A percentile compares a stretch with the other conserved stretches of the same genome.
Conservation (phyloP, 2,888 invertebrate species). For the Nycteola revayana region DNA sequence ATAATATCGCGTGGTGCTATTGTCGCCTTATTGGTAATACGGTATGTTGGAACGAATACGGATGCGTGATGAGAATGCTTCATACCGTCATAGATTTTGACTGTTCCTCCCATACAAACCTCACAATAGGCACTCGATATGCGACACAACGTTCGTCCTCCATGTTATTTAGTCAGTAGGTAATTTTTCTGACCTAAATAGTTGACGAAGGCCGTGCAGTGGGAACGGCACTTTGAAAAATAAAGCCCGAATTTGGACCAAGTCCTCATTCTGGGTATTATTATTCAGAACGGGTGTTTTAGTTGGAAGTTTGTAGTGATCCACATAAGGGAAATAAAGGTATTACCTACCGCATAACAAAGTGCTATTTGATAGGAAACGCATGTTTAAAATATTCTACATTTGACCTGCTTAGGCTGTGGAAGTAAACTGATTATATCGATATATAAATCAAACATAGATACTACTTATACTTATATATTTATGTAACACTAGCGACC, state of each 20-base stretch:
- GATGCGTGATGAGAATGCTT: conserved; percentile 67
- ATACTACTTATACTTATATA: too few species aligned
- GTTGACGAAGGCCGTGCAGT: conserved; percentile 64
- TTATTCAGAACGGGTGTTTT: conserved; percentile 24
- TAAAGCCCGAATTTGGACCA: conserved; percentile 31
- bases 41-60: conserved; percentile 79
- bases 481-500: too few species aligned
- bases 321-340: conserved; percentile 17
- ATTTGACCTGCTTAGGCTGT: neutral
- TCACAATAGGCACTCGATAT: conserved; percentile 70
- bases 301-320: conserved; percentile 10
- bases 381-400: neutral
- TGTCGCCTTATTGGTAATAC: conserved; percentile 74
- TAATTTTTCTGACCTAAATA: conserved; percentile 73
- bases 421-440: too few species aligned
- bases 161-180: conserved; percentile 56
- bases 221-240: conserved; percentile 41
- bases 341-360: conserved; percentile 6
- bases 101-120: conserved; percentile 58
- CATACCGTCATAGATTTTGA: conserved; percentile 55
- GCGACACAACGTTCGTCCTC: conserved; percentile 50
- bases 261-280: conserved; percentile 25
- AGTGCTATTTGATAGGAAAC: too few species aligned
- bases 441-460: too few species aligned
- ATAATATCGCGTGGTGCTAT: conserved; percentile 58